Conservation (phyloP, 2,888 invertebrate genomes). For the Amblyjoppa fuscipennis region DNA sequence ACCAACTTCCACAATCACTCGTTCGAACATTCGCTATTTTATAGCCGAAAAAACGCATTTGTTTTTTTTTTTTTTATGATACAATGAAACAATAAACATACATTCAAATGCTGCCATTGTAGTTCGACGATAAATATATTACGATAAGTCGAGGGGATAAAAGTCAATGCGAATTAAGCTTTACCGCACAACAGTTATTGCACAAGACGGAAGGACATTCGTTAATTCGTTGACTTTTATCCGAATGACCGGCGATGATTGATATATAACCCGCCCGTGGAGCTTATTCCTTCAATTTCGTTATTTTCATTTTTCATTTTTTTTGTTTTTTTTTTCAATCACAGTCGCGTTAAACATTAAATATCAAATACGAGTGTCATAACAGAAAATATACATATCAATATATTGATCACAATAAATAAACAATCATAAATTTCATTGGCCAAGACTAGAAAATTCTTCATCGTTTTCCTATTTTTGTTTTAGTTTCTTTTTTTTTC, state of each 20-base stretch:
- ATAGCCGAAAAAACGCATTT: constrained; percentile 55
- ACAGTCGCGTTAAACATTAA: constrained; percentile 65
- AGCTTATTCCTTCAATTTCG: constrained; percentile 71
- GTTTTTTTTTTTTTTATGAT: not conserved
- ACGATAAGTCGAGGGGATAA: constrained; percentile 61
- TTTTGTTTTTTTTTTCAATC: constrained; percentile 59
- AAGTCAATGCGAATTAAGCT: constrained; percentile 46
- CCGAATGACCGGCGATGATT: constrained; percentile 68
- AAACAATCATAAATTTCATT: constrained; percentile 68
- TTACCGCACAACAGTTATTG: constrained; percentile 47
- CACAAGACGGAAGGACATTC: constrained; percentile 41
- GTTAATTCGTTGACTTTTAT: constrained; percentile 56
- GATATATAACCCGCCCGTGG: constrained; percentile 74
- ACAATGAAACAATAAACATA: constrained; percentile 39
- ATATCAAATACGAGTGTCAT: constrained; percentile 67
- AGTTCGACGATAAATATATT: constrained; percentile 65
- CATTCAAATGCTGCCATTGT: constrained; percentile 66
- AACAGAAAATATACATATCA: constrained; percentile 71
- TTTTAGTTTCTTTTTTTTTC: constrained; percentile 27
- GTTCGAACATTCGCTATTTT: constrained; percentile 59
- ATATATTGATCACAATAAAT: constrained; percentile 65
- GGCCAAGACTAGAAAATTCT: constrained; percentile 68
- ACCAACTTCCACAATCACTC: constrained; percentile 55
- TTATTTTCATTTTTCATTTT: constrained; percentile 39
- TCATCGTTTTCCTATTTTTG: constrained; percentile 39